These are phyloP conservation scores for Corythaixoides concolor DNA, from an alignment of 2,113 vertebrate species.

Conservation along the genomic window DNA sequence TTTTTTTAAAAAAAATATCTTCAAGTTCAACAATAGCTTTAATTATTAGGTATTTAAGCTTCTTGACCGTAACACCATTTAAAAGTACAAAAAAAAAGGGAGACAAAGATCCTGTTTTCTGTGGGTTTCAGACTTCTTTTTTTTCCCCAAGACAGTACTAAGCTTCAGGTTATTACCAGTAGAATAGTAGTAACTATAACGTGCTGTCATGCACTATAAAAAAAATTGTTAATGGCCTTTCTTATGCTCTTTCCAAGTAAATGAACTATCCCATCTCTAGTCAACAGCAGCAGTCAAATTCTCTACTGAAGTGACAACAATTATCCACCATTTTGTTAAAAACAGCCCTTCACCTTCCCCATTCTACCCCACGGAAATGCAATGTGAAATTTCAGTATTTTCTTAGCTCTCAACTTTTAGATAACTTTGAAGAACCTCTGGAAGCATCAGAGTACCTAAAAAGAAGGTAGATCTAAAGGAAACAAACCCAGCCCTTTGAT, in stretches of 20 bases:
- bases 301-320: background rate
- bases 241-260: background rate
- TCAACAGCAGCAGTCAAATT: background rate
- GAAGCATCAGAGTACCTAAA: background rate
- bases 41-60: background rate
- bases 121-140: rapidly evolving
- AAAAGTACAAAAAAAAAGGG: background rate
- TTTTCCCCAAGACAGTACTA: background rate
- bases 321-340: background rate
- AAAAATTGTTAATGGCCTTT: background rate
- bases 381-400: background rate
- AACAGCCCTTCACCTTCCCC: background rate
- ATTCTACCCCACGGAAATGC: background rate
- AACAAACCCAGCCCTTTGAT: background rate
- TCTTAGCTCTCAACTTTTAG: background rate
- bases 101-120: background rate
- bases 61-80: background rate
- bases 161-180: background rate
- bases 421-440: background rate
- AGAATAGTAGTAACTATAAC: background rate
- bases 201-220: background rate
- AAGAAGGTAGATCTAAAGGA: background rate
- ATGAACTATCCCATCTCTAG: background rate
- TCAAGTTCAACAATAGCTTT: background rate
- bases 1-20: background rate